Percentiles rank a stretch among this genome's conserved stretches.
Conservation (phyloP, 2,797 vertebrate species). For the Austrolebias charrua region DNA sequence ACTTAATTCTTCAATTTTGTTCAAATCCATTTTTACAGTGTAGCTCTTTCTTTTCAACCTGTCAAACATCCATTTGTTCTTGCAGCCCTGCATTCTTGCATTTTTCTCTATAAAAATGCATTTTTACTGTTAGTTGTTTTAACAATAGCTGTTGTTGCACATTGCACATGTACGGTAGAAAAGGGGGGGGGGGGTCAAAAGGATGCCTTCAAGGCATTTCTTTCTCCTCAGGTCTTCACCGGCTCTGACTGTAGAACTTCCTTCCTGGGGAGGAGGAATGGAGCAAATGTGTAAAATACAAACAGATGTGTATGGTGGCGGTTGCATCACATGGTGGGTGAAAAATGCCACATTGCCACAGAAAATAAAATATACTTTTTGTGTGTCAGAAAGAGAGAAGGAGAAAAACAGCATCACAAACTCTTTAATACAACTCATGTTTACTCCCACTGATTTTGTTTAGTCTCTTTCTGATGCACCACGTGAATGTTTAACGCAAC, state of each 20-base stretch:
- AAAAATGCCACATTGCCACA: background rate
- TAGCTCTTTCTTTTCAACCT: constrained; percentile 60
- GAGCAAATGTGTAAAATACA: constrained; percentile 23
- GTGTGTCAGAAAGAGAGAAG: constrained; percentile 30
- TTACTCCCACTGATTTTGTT: constrained; percentile 18
- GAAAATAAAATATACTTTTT: constrained; percentile 18
- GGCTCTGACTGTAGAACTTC: constrained; percentile 47
- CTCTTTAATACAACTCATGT: constrained; percentile 67
- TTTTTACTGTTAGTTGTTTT: too few relatives aligned
- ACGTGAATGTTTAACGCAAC: constrained; percentile 36
- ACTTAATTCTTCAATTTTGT: too few relatives aligned
- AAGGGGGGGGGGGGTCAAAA: constrained; percentile 34
- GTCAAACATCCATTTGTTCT: constrained; percentile 46
- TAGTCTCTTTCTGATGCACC: constrained; percentile 24
- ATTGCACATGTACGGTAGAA: constrained; percentile 29
- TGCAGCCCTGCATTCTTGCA: background rate
- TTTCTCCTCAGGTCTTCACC: constrained; percentile 15
- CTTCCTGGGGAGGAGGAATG: constrained; percentile 50
- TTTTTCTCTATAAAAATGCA: background rate
- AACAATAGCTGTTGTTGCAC: constrained; percentile 23
- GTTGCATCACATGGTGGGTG: constrained; percentile 5
- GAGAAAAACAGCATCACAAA: constrained; percentile 42
- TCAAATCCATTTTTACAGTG: too few relatives aligned
- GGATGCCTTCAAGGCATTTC: constrained; percentile 34
- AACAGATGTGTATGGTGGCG: constrained; percentile 16